Conservation (phyloP, 2,888 invertebrate genomes). For the Hyles lineata region DNA sequence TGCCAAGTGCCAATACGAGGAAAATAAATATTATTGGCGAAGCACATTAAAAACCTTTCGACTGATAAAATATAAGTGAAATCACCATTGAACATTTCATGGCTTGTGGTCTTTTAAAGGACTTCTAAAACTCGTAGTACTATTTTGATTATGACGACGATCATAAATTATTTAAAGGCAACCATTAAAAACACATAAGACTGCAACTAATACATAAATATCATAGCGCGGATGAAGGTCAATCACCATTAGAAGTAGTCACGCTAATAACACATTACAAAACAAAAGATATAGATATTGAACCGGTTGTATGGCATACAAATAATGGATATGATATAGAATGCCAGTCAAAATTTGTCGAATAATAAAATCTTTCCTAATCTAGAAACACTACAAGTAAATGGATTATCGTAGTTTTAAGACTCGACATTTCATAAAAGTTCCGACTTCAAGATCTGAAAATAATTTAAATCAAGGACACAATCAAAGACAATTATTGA, state of each 20-base stretch:
- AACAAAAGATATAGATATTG: conserved; percentile 7
- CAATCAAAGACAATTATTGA: background rate
- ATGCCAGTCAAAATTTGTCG: background rate
- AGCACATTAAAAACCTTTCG: no score
- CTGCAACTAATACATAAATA: background rate
- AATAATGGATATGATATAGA: background rate
- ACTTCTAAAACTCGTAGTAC: no score
- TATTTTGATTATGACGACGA: background rate
- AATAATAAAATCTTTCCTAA: background rate
- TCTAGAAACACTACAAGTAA: no score
- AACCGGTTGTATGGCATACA: conserved; percentile 1
- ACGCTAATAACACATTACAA: conserved; percentile 4
- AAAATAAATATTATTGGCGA: no score
- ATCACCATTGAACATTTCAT: no score
- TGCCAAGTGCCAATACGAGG: no score
- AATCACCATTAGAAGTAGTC: background rate
- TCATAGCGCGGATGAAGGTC: background rate
- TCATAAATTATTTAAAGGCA: background rate
- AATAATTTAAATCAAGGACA: no score
- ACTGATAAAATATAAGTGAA: no score
- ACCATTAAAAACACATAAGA: background rate
- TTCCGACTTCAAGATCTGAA: no score
- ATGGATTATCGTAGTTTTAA: background rate
- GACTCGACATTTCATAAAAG: no score
- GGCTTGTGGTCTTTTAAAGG: no score